Percentiles rank a stretch among this genome's conserved stretches.
Evolutionary conservation across 2,113 vertebrate species (phyloP).

Genomic region (Hippocampus abdominalis): DNA sequence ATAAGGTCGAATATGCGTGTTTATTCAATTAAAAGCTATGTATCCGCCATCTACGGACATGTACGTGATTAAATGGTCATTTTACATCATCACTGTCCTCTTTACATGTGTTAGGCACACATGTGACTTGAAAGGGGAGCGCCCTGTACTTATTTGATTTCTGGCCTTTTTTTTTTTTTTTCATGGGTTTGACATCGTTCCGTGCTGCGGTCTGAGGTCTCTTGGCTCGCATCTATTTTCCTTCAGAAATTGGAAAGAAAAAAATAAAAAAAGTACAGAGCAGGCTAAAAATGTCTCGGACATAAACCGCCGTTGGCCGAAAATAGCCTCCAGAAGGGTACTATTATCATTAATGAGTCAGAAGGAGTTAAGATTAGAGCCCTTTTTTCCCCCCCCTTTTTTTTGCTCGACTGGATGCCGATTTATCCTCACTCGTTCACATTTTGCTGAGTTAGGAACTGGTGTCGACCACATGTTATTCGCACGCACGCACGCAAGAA

Average conservation of each 20-base stretch:
- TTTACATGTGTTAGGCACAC: neutral
- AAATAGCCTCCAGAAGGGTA: constrained; percentile 72
- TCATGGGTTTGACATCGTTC: constrained; percentile 67
- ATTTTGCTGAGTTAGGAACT: constrained; percentile 30
- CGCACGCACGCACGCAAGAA: neutral
- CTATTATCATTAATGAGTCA: constrained; percentile 76
- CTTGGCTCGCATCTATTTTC: constrained; percentile 66
- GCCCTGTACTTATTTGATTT: constrained; percentile 69
- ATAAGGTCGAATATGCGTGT: no score
- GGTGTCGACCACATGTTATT: neutral
- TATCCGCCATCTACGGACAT: neutral
- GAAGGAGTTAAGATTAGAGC: constrained; percentile 54
- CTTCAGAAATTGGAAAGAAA: constrained; percentile 68
- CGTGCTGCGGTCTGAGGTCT: constrained; percentile 72
- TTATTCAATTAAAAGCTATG: neutral
- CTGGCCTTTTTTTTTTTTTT: constrained; percentile 46
- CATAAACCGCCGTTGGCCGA: constrained; percentile 67
- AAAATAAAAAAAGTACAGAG: constrained; percentile 27
- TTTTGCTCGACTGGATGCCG: constrained; percentile 33
- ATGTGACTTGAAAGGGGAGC: constrained; percentile 29
- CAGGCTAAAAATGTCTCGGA: constrained; percentile 74
- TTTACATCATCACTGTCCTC: neutral
- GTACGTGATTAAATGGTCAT: neutral
- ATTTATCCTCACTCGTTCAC: constrained; percentile 33
- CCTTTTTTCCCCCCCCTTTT: constrained; percentile 45